Evolutionary conservation across 2,888 invertebrate genomes (phyloP).

Genomic region (Athalia cordata): DNA sequence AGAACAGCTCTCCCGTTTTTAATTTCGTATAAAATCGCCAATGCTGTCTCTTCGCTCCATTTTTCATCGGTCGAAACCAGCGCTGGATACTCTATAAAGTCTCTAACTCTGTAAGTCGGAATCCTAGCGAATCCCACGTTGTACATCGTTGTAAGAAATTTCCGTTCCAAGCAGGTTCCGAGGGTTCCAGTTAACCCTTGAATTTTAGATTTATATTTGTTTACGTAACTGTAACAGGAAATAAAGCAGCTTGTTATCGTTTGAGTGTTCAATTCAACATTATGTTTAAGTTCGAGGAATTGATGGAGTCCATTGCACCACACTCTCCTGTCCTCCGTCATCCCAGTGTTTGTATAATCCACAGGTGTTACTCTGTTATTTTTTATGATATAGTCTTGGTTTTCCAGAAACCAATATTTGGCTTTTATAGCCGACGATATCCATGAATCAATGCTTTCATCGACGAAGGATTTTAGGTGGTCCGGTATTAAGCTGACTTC

Average conservation of each 20-base stretch:
- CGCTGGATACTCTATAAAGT: conserved; percentile 56
- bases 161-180: conserved; percentile 63
- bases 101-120: conserved; percentile 62
- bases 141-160: conserved; percentile 61
- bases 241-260: conserved; percentile 69
- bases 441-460: conserved; percentile 54
- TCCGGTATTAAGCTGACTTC: conserved; percentile 50
- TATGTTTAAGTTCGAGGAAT: conserved; percentile 71
- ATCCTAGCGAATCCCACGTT: conserved; percentile 62
- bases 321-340: conserved; percentile 64
- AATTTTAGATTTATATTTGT: conserved; percentile 57
- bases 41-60: conserved; percentile 7
- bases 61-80: conserved; percentile 49
- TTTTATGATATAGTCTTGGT: conserved; percentile 64
- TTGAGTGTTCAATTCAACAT: conserved; percentile 60
- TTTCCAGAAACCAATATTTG: conserved; percentile 55
- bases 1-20: conserved; percentile 54
- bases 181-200: conserved; percentile 71
- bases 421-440: conserved; percentile 57
- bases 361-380: conserved; percentile 62
- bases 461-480: conserved; percentile 57
- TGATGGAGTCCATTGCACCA: conserved; percentile 71
- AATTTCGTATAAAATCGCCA: too few species aligned
- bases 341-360: conserved; percentile 66
- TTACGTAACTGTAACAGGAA: conserved; percentile 67